Conservation (phyloP, 1,140 invertebrate genomes). For the Lordiphosa stackelbergi region DNA sequence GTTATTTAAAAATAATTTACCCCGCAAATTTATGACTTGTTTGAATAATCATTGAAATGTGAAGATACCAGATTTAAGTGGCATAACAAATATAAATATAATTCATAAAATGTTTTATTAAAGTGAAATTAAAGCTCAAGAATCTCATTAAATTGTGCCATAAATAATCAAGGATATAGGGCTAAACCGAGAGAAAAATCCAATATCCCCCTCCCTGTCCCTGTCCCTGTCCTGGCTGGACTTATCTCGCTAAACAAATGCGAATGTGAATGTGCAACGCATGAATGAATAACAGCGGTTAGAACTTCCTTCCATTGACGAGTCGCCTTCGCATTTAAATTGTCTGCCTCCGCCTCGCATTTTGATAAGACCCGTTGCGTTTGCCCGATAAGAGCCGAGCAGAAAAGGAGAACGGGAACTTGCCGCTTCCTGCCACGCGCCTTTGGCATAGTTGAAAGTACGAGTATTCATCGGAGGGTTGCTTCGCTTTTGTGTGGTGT, state of each 20-base stretch:
- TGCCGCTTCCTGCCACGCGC: slow-evolving; percentile 17
- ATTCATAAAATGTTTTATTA: too few species aligned
- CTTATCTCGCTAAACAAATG: slow-evolving; percentile 9
- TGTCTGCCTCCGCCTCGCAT: slow-evolving; percentile 21
- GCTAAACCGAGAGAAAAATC: too few species aligned
- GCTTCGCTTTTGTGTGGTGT: not conserved
- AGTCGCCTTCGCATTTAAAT: slow-evolving; percentile 38
- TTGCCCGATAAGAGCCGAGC: slow-evolving; percentile 20
- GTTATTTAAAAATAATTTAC: slow-evolving; percentile 26
- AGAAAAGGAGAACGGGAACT: slow-evolving; percentile 6
- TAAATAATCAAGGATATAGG: slow-evolving; percentile 2
- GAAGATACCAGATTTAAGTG: slow-evolving; percentile 4
- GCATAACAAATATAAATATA: too few species aligned
- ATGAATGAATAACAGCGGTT: slow-evolving; percentile 30
- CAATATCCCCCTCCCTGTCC: too few species aligned
- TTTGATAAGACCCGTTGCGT: slow-evolving; percentile 35
- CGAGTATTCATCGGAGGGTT: slow-evolving; percentile 4
- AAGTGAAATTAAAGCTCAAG: not conserved
- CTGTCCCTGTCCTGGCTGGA: too few species aligned
- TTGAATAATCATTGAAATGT: slow-evolving; percentile 26
- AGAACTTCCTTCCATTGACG: slow-evolving; percentile 16
- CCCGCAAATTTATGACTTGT: slow-evolving; percentile 27
- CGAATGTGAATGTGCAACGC: slow-evolving; percentile 25
- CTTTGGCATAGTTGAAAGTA: slow-evolving; percentile 11
- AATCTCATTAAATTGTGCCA: slow-evolving; percentile 1